These are phyloP conservation scores for Catocala fraxini DNA, from an alignment of 2,888 invertebrate species.

Conservation along the genomic window DNA sequence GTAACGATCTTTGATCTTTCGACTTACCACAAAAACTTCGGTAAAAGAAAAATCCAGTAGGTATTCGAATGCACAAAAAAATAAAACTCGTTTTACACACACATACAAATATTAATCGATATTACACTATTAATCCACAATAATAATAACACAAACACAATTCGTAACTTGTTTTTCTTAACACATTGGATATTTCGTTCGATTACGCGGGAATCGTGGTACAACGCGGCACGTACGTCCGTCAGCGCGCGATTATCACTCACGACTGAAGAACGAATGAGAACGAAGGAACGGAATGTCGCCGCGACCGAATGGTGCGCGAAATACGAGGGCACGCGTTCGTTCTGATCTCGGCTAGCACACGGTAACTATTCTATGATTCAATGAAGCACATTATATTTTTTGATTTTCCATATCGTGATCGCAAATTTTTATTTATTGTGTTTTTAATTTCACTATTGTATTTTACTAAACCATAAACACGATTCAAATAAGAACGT, in stretches of 20 bases:
- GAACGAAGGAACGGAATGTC: conserved; percentile 58
- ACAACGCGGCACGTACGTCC: conserved; percentile 58
- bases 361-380: conserved; percentile 12
- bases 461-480: no score
- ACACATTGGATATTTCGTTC: conserved; percentile 63
- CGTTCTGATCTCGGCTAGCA: conserved; percentile 33
- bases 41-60: conserved; percentile 76
- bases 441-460: no score
- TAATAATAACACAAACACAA: conserved; percentile 57
- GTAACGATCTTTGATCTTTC: conserved; percentile 54
- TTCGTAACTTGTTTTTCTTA: conserved; percentile 60
- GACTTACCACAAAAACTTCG: conserved; percentile 78
- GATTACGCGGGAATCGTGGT: conserved; percentile 67
- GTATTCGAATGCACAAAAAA: conserved; percentile 64
- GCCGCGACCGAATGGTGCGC: conserved; percentile 61
- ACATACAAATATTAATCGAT: conserved; percentile 61
- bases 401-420: not conserved
- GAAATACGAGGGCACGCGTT: conserved; percentile 52
- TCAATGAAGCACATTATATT: conserved; percentile 26
- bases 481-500: no score
- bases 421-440: not conserved
- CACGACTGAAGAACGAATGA: conserved; percentile 71
- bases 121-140: conserved; percentile 60
- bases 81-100: conserved; percentile 72
- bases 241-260: conserved; percentile 69